Base-by-base conservation (phyloP, 30 jellyfish, hydroid and myxozoan genomes). In the Chrysaora quinquecirrha region DNA sequence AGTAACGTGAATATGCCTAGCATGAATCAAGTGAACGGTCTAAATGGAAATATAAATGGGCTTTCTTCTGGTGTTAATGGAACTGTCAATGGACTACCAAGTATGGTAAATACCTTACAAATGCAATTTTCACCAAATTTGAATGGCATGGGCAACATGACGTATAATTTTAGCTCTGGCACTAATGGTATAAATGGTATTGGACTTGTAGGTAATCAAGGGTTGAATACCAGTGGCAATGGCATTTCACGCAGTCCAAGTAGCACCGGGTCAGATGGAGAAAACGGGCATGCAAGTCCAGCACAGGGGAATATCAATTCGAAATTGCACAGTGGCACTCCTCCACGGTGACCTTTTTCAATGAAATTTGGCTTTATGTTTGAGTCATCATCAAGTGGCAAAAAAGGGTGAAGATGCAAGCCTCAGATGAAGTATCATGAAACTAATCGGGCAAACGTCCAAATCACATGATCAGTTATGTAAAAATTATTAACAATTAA, bases 211-310 rank as follows among this genome's bases (percentile, higher is more conserved):
- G 81, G 93, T 22, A 54, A 28, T 27, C 71, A 87, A 32, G 56
- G 73, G 2, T 52, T 78, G 75, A 88, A 68, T 49, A 31, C 91
- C 20, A 73, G 87, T 64, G 91, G 92, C 30, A 86, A 73, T 30
- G 84, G 76, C 38, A 21, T 88, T 14, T 88, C 93, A 46, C 61
- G 96, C 20, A 88, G 93, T 67, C 96, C 96, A 80, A 88, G 96
- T 75, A 88, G 93, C 64, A 34, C 96, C 34, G 96, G 96, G 2
- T 88, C 96, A 6, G 96, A 88, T 16, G 86, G 91, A 3, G 96
- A 88, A n/a, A 64, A 88, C 48, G 96, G 90, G 18, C 91, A 87
- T 25, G 91, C 84, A 11, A 85, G 89, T 76, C 82, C 89, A 22
- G 81, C 88, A 32, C 87, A 75, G 12, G 92, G 92, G 9, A 65